Evolutionary conservation across 2,113 vertebrate genomes (phyloP), one percentile per base, ranked within the genome.

Genomic region (Galemys pyrenaicus): DNA sequence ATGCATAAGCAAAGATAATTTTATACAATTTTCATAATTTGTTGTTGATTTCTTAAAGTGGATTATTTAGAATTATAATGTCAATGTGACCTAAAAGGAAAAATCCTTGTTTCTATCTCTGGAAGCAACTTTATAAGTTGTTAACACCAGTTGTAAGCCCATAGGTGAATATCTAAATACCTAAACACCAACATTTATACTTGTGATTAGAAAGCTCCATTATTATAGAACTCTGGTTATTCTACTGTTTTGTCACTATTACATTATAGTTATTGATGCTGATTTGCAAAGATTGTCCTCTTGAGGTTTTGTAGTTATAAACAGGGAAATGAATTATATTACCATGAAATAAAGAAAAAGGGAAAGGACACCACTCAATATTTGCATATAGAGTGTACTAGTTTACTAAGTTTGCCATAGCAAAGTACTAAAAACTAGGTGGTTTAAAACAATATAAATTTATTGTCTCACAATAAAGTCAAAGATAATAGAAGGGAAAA

Each of bases 21-120:
- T 94, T 58, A 28, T 20, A 62, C 2, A 44, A 70, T 70, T 73
- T 95, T 89, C 35, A 89, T 49, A 93, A 94, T 68, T 73, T 71
- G 77, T 37, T 86, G 91, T 89, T 93, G 41, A 93, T 94, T 82
- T 46, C 70, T 85, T 35, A 37, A 79, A 82, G 64, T 51, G 16
- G 13, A 16, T 67, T 84, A 56, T 91, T 93, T 78, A 71, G 28
- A 94, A 80, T 87, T 56, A 58, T 89, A 78, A 17, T 89, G 68
- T 73, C 28, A 79, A 87, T 93, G 60, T 3, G 2, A 51, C 32
- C 35, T 67, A 60, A 70, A 74, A 92, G 15, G 80, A 49, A 58
- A 78, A 94, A 89, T 3, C 16, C 26, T 74, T 67, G 1, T 3
- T 4, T 92, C 81, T 89, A 89, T 75, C 11, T 46, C 20, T 64